Base-by-base conservation (phyloP, 2,888 invertebrate genomes). In the Alitta virens region DNA sequence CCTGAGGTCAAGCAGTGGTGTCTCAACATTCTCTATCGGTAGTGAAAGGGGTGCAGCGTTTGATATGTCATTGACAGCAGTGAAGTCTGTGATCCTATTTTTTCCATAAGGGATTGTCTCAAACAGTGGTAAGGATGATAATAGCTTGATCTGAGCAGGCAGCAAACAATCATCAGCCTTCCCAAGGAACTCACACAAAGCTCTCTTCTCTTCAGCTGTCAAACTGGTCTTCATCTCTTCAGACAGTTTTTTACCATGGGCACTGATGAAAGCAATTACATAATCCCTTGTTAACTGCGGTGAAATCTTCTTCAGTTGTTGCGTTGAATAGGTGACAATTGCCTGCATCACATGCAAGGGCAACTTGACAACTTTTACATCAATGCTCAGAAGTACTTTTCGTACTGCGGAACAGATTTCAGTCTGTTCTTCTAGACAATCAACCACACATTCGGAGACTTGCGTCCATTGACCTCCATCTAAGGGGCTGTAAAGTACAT, bases 381-480 rank as follows among this genome's bases (percentile, higher is more conserved):
- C 55, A 9, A 53, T 57, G 18, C 16, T n/a, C 3, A 56, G 5
- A 18, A 68, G 62, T 27, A 67, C 53, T 40, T 59, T 38, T 12
- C 33, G 56, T 16, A 68, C 50, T 9, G 58, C 23, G 14, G 24
- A 16, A 18, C 43, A 25, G 5, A 33, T 25, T 2, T 52, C 43
- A 21, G 65, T 64, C 56, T 54, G 61, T n/a, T n/a, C n/a, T n/a
- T n/a, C n/a, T n/a, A n/a, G n/a, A n/a, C n/a, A n/a, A n/a, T n/a
- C n/a, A n/a, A n/a, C n/a, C n/a, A n/a, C n/a, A n/a, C n/a, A n/a
- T n/a, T n/a, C n/a, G n/a, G 56, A 62, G 40, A 25, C 69, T 66
- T 55, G 66, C 68, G 58, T 70, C 64, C 27, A 70, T 54, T n/a
- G n/a, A n/a, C n/a, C n/a, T n/a, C 24, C 57, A 50, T 16, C 66